Percentiles rank a stretch among this genome's conserved stretches.
phyloP scores from a whole-genome alignment of 2,113 vertebrate genomes.

The Gymnobelideus leadbeateri region DNA sequence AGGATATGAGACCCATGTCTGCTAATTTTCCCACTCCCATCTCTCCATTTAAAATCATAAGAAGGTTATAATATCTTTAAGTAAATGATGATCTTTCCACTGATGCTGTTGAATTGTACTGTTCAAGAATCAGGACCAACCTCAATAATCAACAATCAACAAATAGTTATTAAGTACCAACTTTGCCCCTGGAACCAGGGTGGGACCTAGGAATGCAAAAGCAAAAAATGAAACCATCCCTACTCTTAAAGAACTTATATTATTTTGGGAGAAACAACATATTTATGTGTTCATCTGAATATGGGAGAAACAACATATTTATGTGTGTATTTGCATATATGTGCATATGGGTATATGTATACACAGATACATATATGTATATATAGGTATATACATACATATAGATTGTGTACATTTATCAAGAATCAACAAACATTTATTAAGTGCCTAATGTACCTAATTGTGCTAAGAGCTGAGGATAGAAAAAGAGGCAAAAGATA shows the following conservation, averaged over 20 bases:
- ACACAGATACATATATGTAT: too few species aligned
- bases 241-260: neutral
- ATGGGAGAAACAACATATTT: neutral
- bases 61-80: neutral
- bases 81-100: neutral
- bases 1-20: neutral
- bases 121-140: neutral
- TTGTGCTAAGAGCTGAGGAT: neutral
- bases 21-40: neutral
- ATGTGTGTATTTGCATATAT: neutral
- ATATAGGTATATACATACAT: neutral
- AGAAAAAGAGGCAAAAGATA: neutral
- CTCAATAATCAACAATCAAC: neutral
- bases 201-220: neutral
- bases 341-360: too few species aligned
- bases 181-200: neutral
- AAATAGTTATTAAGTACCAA: neutral
- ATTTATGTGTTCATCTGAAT: neutral
- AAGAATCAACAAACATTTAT: neutral
- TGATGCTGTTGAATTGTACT: neutral
- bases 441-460: neutral
- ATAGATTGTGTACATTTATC: neutral
- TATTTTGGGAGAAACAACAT: neutral
- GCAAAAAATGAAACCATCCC: neutral
- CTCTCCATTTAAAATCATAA: neutral